phyloP scores from a whole-genome alignment of 2,888 invertebrate genomes.

The Exephanes ischioxanthus region DNA sequence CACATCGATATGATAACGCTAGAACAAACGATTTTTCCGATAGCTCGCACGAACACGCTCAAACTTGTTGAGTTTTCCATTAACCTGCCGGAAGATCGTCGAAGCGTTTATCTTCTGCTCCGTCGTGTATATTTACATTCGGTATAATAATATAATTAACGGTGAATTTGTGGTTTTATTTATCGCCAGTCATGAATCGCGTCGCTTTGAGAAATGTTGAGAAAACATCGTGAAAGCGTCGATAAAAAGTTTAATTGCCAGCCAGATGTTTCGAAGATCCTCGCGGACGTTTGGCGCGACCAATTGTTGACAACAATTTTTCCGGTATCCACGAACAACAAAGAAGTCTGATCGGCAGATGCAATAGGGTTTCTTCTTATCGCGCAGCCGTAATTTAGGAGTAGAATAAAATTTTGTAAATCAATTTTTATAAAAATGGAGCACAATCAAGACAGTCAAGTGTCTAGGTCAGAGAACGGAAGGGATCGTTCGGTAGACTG shows the following conservation, averaged over 20 bases:
- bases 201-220: constrained; percentile 9
- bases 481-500: constrained; percentile 85
- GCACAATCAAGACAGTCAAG: constrained; percentile 71
- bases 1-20: constrained; percentile 44
- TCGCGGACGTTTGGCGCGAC: constrained; percentile 40
- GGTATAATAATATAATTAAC: not conserved
- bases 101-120: not conserved
- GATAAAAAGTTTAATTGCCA: constrained; percentile 3
- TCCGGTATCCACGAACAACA: not conserved
- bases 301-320: constrained; percentile 9
- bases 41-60: not conserved
- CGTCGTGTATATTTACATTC: constrained; percentile 12
- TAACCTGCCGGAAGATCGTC: constrained; percentile 1
- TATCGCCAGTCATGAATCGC: not conserved
- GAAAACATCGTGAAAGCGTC: not conserved
- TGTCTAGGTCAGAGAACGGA: constrained; percentile 69
- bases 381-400: not conserved
- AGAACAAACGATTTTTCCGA: not conserved
- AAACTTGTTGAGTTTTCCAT: constrained; percentile 33
- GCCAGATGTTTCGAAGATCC: constrained; percentile 54
- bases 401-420: not conserved
- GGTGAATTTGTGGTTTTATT: not conserved
- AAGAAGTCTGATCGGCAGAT: not conserved
- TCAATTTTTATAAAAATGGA: constrained; percentile 71
- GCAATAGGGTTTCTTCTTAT: not conserved